phyloP scores from a whole-genome alignment of 2,888 invertebrate species.

The Euplexia lucipara region DNA sequence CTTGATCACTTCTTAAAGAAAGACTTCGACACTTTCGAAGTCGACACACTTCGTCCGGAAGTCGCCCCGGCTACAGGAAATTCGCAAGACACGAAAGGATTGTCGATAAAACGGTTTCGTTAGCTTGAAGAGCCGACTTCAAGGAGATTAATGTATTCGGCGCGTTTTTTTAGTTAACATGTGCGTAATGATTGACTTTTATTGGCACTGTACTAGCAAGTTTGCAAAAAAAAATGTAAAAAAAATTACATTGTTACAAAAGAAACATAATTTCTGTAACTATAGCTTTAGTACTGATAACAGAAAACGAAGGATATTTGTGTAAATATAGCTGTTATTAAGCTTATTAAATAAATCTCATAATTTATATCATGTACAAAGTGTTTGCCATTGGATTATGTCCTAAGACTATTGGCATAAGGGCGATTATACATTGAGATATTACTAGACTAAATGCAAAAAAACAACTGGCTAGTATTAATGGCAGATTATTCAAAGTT shows the following conservation, averaged over 20 bases:
- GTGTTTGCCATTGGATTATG: conserved; percentile 61
- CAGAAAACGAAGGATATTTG: conserved; percentile 1
- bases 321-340: conserved; percentile 46
- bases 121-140: not conserved
- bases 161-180: conserved; percentile 11
- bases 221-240: not conserved
- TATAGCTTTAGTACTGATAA: conserved; percentile 27
- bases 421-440: conserved; percentile 29
- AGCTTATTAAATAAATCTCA: conserved; percentile 59
- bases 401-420: conserved; percentile 12
- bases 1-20: conserved; percentile 7
- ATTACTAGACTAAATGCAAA: not conserved
- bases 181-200: conserved; percentile 14
- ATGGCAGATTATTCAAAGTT: not conserved
- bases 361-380: conserved; percentile 65
- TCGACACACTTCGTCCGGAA: not conserved
- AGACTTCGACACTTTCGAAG: conserved; percentile 4
- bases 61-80: conserved; percentile 10
- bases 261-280: conserved; percentile 22
- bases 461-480: not conserved
- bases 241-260: conserved; percentile 9
- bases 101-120: conserved; percentile 4
- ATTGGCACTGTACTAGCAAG: conserved; percentile 13
- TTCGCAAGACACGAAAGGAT: conserved; percentile 14
- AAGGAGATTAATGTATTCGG: not conserved